A percentile compares a stretch with the other conserved stretches of the same genome.
These are phyloP conservation scores for Ariolimax columbianus DNA, from an alignment of 2,888 invertebrate genomes.

Conservation along the genomic window DNA sequence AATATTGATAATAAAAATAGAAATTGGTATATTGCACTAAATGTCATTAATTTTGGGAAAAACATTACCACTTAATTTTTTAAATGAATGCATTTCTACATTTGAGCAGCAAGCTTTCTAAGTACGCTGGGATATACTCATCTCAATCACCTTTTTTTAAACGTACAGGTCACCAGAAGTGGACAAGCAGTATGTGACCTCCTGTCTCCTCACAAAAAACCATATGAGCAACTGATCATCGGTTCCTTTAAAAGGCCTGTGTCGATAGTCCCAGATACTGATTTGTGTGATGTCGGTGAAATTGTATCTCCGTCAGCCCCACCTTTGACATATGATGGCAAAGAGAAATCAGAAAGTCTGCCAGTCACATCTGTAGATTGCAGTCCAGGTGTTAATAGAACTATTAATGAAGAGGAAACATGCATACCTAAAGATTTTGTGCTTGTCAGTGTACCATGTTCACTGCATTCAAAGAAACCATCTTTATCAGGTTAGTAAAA, in stretches of 20 bases:
- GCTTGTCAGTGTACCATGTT: conserved; percentile 91
- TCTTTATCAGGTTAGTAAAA: conserved; percentile 85
- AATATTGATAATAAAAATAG: too few species aligned
- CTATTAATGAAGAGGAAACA: background rate
- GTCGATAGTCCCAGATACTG: background rate
- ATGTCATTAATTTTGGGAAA: too few species aligned
- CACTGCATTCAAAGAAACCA: conserved; percentile 96
- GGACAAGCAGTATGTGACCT: conserved; percentile 86
- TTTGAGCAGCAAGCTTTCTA: too few species aligned
- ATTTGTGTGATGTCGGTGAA: too few species aligned
- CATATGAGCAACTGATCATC: conserved; percentile 89
- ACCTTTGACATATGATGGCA: background rate
- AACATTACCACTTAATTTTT: too few species aligned
- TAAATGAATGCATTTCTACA: too few species aligned
- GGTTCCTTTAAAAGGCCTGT: conserved; percentile 75
- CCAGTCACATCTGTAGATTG: background rate
- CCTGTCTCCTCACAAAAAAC: conserved; percentile 86
- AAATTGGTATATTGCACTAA: too few species aligned
- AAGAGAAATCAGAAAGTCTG: background rate
- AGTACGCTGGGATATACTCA: too few species aligned
- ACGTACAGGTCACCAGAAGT: conserved; percentile 83
- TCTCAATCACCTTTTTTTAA: background rate
- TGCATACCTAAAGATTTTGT: conserved; percentile 81
- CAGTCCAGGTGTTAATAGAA: too few species aligned
- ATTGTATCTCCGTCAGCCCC: background rate